phyloP scores from a whole-genome alignment of 2,888 invertebrate species.

The Archaeoteleia sp. region DNA sequence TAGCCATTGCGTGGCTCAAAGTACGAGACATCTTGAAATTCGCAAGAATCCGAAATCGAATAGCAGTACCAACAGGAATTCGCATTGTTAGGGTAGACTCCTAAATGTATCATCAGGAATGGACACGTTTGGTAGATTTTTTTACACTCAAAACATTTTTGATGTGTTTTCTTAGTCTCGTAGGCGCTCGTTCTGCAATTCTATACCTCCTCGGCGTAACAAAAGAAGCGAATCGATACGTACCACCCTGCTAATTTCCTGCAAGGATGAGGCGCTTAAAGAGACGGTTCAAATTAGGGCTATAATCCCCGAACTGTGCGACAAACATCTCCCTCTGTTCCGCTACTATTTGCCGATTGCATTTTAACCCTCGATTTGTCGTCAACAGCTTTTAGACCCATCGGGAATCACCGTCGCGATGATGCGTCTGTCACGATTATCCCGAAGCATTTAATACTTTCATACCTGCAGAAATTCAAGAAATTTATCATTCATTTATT shows the following conservation, averaged over 20 bases:
- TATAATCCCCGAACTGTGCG: conserved; percentile 71
- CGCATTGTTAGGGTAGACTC: too few species aligned
- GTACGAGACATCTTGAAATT: too few species aligned
- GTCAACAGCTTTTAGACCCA: conserved; percentile 73
- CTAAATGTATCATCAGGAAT: too few species aligned
- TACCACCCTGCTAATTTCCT: conserved; percentile 31
- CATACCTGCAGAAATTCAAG: conserved; percentile 7
- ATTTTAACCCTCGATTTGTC: conserved; percentile 76
- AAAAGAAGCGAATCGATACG: conserved; percentile 35
- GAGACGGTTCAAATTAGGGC: conserved; percentile 71
- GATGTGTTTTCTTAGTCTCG: too few species aligned
- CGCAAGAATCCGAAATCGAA: too few species aligned
- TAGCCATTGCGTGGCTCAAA: conserved; percentile 51
- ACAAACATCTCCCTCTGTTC: conserved; percentile 64
- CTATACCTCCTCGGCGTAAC: conserved; percentile 4
- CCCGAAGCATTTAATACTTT: conserved; percentile 21
- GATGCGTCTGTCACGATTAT: conserved; percentile 49
- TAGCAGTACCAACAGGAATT: too few species aligned
- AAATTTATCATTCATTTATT: too few species aligned
- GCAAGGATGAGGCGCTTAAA: conserved; percentile 53
- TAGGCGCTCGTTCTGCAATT: background rate
- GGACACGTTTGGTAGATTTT: too few species aligned
- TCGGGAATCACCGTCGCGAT: conserved; percentile 64
- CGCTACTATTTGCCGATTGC: conserved; percentile 72
- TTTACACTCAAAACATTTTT: too few species aligned